Evolutionary conservation across 2,797 vertebrate species (phyloP), one percentile per base, ranked within the genome.

Genomic region (Sparus aurata): DNA sequence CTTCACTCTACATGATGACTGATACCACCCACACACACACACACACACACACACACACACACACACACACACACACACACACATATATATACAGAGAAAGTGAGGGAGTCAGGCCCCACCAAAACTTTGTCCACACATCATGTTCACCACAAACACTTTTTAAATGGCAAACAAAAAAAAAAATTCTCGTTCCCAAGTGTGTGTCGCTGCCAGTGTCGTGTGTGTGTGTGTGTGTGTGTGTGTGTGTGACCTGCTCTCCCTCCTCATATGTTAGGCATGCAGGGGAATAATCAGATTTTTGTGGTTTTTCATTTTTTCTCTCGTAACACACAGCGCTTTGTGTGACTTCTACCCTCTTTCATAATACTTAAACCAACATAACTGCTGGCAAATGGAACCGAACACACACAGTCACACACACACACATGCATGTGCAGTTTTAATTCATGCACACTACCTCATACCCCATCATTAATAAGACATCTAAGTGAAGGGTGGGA

Each of bases 221-320:
- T 13, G 54, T 59, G 18, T 13, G 54, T 55, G 18, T 11, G 54
- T 55, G 18, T 11, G 54, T 55, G 20, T 11, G 54, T 55, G 79
- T 66, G 55, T 52, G 54, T 12, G n/a, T 12, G 27, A 74, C 13
- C 67, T 55, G 22, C 18, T 62, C 46, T 60, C 15, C 16, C n/a
- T 73, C 23, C 68, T 64, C 45, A 38, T 73, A 30, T 54, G 50
- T 80, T 72, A 41, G 49, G 25, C 73, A 85, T 82, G 77, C 69
- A 57, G 80, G 47, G 68, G 73, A 84, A 83, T 85, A 87, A 87
- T 85, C 77, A 74, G 30, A 80, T 83, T 64, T 80, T 60, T 77
- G 69, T 73, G 76, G 10, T 65, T 87, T 89, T 68, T 65, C 12
- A 45, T 16, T 75, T 60, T 78, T 83, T 73, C 46, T 75, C 20